Evolutionary conservation across 2,888 invertebrate species (phyloP).

Genomic region (Exephanes ischioxanthus): DNA sequence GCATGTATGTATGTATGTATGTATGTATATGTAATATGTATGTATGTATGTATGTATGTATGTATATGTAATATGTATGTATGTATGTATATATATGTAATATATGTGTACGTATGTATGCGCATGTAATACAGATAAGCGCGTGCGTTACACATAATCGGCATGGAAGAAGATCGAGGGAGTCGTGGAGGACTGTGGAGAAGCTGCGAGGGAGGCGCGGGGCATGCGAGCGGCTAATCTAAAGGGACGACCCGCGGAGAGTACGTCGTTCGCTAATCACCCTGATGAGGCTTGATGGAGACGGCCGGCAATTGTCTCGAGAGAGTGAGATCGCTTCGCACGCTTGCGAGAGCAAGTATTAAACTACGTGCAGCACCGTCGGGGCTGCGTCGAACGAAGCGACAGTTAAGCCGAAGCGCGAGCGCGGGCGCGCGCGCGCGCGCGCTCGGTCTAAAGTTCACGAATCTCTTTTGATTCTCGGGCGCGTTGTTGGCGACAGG

Average conservation of each 20-base stretch:
- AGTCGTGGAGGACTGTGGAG: slow-evolving; percentile 49
- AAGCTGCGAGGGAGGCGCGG: slow-evolving; percentile 54
- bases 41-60: too few species aligned
- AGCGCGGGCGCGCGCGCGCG: slow-evolving; percentile 9
- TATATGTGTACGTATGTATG: too few species aligned
- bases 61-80: too few species aligned
- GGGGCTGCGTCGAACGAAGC: slow-evolving; percentile 20
- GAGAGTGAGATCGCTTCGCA: slow-evolving; percentile 79
- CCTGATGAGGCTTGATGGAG: slow-evolving; percentile 73
- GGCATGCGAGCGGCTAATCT: slow-evolving; percentile 72
- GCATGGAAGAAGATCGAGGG: slow-evolving; percentile 46
- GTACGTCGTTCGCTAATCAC: slow-evolving; percentile 72
- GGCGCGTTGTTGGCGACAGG: slow-evolving; percentile 16
- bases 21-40: too few species aligned
- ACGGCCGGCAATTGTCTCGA: slow-evolving; percentile 74
- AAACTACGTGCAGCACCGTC: background rate
- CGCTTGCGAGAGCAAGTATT: slow-evolving; percentile 66
- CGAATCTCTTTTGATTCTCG: slow-evolving; percentile 64
- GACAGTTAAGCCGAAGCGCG: slow-evolving; percentile 11
- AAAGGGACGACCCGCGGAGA: slow-evolving; percentile 74
- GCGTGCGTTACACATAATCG: background rate
- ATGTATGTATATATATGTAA: too few species aligned
- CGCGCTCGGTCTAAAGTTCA: slow-evolving; percentile 63
- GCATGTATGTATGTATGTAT: too few species aligned
- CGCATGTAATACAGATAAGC: background rate